Evolutionary conservation across 2,888 invertebrate species (phyloP).

Genomic region (Sesamia inferens): DNA sequence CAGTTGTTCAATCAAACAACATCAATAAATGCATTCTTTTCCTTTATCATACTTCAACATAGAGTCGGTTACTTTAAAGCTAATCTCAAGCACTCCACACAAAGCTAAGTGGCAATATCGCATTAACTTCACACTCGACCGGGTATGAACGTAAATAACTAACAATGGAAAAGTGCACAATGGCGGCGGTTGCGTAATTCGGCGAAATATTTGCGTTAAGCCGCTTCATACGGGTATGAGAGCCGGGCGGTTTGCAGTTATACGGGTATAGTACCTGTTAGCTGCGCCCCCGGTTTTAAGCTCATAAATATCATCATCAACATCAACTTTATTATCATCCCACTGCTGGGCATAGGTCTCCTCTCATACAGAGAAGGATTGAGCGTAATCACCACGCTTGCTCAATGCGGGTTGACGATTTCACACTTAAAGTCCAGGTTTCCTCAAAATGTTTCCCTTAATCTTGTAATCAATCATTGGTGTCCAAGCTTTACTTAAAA

Average conservation of each 20-base stretch:
- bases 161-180: slow-evolving; percentile 56
- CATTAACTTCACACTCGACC: slow-evolving; percentile 63
- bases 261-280: neutral
- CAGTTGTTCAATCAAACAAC: neutral
- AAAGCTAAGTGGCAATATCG: slow-evolving; percentile 54
- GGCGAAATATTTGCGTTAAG: slow-evolving; percentile 36
- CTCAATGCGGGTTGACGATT: too few species aligned
- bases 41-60: neutral
- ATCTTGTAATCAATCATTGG: too few species aligned
- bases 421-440: too few species aligned
- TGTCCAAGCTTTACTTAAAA: too few species aligned
- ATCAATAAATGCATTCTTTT: neutral
- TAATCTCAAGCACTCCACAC: slow-evolving; percentile 49
- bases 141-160: slow-evolving; percentile 54
- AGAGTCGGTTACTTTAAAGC: slow-evolving; percentile 48
- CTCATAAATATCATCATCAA: too few species aligned
- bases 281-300: too few species aligned
- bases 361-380: too few species aligned
- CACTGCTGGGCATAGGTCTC: too few species aligned
- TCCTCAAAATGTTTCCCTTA: too few species aligned
- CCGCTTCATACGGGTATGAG: slow-evolving; percentile 28
- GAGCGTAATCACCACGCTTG: too few species aligned
- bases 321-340: too few species aligned
- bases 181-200: slow-evolving; percentile 52
- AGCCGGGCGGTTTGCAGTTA: neutral